These are phyloP conservation scores for Platorchestia sp. DNA, from an alignment of 1,140 invertebrate species.

Conservation along the genomic window DNA sequence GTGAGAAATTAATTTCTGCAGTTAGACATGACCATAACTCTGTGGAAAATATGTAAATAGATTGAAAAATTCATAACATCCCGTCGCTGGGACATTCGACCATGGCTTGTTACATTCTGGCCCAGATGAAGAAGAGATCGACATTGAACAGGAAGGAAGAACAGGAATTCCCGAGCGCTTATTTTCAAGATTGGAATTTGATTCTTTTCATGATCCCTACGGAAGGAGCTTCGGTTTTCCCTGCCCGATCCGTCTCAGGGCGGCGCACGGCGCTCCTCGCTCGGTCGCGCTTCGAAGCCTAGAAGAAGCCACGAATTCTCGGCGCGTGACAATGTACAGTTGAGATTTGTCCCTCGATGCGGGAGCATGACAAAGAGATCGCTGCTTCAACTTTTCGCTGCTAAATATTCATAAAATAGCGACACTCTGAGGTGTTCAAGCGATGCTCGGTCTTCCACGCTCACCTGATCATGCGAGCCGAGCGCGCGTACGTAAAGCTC, in stretches of 20 bases:
- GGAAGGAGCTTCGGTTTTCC: neutral
- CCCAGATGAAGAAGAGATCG: neutral
- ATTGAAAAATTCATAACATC: too few relatives aligned
- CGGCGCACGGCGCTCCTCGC: neutral
- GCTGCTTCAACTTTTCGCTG: neutral
- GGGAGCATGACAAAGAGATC: neutral
- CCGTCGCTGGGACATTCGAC: too few relatives aligned
- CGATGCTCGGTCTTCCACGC: neutral
- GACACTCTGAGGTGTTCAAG: neutral
- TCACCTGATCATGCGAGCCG: neutral
- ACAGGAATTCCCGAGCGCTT: neutral
- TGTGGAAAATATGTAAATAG: too few relatives aligned
- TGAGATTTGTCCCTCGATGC: neutral
- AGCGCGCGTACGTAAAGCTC: neutral
- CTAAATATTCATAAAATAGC: constrained; percentile 31
- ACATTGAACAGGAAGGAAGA: neutral
- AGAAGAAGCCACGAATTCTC: neutral
- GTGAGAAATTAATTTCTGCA: too few relatives aligned
- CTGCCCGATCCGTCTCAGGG: neutral
- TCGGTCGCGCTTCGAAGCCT: neutral
- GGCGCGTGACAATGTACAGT: neutral
- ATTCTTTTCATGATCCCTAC: neutral
- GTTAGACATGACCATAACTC: too few relatives aligned
- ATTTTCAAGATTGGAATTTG: neutral
- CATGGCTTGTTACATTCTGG: too few relatives aligned